Conservation (phyloP, 30 jellyfish, hydroid and myxozoan species). For the Hydractinia symbiolongicarpus region DNA sequence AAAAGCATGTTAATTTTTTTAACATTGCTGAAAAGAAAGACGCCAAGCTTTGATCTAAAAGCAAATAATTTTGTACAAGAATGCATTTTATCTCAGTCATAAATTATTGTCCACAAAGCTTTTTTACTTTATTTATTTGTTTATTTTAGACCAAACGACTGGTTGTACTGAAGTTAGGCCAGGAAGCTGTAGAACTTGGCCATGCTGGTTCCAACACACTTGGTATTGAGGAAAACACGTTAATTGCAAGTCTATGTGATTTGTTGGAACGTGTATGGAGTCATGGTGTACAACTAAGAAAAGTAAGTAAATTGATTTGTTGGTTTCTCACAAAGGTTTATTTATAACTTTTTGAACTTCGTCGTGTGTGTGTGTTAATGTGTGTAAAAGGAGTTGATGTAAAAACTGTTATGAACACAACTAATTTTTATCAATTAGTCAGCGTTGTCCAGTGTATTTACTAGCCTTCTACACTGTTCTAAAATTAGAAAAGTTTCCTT, state of each 20-base stretch:
- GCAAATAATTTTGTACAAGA: too few relatives aligned
- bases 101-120: too few relatives aligned
- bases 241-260: conserved; percentile 95
- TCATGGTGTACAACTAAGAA: conserved; percentile 95
- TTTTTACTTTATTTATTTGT: background rate
- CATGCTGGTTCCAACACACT: conserved; percentile 79
- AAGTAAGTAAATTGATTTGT: conserved; percentile 29
- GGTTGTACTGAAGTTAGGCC: conserved; percentile 91
- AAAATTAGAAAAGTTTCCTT: too few relatives aligned
- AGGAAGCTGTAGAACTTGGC: conserved; percentile 97
- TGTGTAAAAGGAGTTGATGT: too few relatives aligned
- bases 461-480: too few relatives aligned
- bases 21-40: too few relatives aligned
- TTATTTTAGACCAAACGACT: conserved; percentile 76
- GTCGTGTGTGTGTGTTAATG: too few relatives aligned
- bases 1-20: too few relatives aligned
- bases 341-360: background rate
- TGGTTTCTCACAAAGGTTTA: background rate
- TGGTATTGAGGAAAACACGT: conserved; percentile 92
- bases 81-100: too few relatives aligned
- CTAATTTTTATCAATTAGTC: too few relatives aligned
- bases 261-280: conserved; percentile 97
- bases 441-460: too few relatives aligned
- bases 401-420: background rate
- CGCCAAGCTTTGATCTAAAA: too few relatives aligned